A percentile compares a stretch with the other conserved stretches of the same genome.
Evolutionary conservation across 2,888 invertebrate species (phyloP).

Genomic region (Creontiades dilutus): DNA sequence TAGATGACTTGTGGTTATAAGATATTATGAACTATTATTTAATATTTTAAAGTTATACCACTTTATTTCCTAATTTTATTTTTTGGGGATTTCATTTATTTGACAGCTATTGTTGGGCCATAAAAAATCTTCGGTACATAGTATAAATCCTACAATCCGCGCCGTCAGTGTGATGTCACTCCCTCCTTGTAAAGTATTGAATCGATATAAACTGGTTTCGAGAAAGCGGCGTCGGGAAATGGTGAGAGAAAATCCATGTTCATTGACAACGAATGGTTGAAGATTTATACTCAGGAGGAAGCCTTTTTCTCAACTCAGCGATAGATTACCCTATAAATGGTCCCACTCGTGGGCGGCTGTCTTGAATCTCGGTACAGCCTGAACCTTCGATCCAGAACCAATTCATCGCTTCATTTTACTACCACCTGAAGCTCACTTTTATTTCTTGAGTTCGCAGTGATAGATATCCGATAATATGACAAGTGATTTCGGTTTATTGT

Average conservation of each 20-base stretch:
- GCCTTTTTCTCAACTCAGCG: not conserved
- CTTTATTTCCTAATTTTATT: not conserved
- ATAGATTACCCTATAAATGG: slow-evolving; percentile 7
- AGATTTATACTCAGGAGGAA: not conserved
- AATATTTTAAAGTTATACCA: no score
- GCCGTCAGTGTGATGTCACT: no score
- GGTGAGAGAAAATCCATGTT: not conserved
- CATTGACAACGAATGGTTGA: not conserved
- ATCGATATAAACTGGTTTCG: not conserved
- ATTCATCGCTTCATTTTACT: slow-evolving; percentile 6
- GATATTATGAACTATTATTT: no score
- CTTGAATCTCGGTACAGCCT: not conserved
- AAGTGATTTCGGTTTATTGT: no score
- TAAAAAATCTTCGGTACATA: no score
- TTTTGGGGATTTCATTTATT: not conserved
- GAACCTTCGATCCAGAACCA: not conserved
- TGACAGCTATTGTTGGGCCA: no score
- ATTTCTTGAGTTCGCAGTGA: not conserved
- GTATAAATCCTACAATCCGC: no score
- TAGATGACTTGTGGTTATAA: no score
- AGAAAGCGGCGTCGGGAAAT: not conserved
- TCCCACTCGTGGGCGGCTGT: slow-evolving; percentile 10
- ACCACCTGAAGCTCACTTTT: slow-evolving; percentile 21
- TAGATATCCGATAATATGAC: no score
- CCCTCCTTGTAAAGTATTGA: no score